These are phyloP conservation scores for Drosophila elegans DNA, from an alignment of 1,140 invertebrate genomes.

Conservation along the genomic window DNA sequence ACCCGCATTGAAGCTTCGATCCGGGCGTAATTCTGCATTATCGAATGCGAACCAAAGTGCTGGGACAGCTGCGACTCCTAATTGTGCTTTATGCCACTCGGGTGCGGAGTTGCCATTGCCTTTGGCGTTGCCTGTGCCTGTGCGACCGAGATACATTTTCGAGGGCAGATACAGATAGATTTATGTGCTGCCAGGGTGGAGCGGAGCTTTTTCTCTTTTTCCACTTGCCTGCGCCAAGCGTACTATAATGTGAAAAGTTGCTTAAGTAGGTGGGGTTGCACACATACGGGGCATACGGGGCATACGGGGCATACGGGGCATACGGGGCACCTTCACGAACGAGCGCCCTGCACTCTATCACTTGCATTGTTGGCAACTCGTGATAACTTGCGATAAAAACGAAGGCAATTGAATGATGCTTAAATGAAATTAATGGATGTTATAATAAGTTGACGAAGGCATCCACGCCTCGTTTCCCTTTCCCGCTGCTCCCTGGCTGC, in stretches of 20 bases:
- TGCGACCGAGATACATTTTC: constrained; percentile 2
- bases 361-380: constrained; percentile 55
- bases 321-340: neutral
- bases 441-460: constrained; percentile 82
- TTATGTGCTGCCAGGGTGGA: constrained; percentile 2
- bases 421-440: constrained; percentile 84
- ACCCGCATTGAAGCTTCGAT: neutral
- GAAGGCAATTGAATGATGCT: constrained; percentile 81
- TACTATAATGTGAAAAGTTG: constrained; percentile 67
- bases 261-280: neutral
- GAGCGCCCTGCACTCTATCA: constrained; percentile 27
- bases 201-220: constrained; percentile 27
- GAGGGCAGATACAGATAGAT: constrained; percentile 6
- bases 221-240: constrained; percentile 49
- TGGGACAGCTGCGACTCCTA: constrained; percentile 40
- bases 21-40: constrained; percentile 22
- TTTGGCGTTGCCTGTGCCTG: neutral
- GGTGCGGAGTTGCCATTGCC: neutral
- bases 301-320: neutral
- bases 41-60: constrained; percentile 18
- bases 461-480: neutral
- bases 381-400: constrained; percentile 76
- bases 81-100: constrained; percentile 46
- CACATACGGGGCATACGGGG: neutral
- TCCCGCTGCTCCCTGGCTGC: neutral